phyloP scores from a whole-genome alignment of 2,888 invertebrate genomes.

The Pyrrhosoma nymphula region DNA sequence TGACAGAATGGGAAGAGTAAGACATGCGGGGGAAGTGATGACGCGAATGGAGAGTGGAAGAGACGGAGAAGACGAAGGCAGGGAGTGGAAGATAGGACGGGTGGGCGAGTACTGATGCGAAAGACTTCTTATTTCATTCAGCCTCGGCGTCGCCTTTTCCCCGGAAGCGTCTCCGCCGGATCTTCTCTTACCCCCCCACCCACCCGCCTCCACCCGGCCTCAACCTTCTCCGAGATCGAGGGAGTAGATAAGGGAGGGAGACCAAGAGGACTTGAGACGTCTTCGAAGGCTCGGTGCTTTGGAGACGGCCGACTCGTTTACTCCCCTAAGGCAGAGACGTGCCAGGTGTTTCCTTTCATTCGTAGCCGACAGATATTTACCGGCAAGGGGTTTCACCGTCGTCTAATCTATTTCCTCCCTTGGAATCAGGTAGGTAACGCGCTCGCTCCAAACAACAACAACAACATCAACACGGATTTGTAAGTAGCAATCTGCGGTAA shows the following conservation, averaged over 20 bases:
- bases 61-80: background rate
- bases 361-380: conserved; percentile 5
- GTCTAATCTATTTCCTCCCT: background rate
- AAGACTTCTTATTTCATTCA: conserved; percentile 43
- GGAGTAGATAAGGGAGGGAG: background rate
- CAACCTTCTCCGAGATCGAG: background rate
- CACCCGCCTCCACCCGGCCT: background rate
- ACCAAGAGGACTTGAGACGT: background rate
- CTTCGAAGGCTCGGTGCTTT: background rate
- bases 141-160: background rate
- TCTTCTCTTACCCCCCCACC: background rate
- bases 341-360: background rate
- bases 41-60: too few species aligned
- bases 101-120: background rate
- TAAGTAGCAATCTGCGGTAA: background rate
- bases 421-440: background rate
- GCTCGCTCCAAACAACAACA: background rate
- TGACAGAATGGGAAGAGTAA: too few species aligned
- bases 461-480: background rate
- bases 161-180: conserved; percentile 19
- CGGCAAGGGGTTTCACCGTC: background rate
- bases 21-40: too few species aligned
- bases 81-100: background rate
- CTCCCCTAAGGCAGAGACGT: background rate
- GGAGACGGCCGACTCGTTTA: background rate